Conservation (phyloP, 2,113 vertebrate genomes). For the Pseudonaja textilis region DNA sequence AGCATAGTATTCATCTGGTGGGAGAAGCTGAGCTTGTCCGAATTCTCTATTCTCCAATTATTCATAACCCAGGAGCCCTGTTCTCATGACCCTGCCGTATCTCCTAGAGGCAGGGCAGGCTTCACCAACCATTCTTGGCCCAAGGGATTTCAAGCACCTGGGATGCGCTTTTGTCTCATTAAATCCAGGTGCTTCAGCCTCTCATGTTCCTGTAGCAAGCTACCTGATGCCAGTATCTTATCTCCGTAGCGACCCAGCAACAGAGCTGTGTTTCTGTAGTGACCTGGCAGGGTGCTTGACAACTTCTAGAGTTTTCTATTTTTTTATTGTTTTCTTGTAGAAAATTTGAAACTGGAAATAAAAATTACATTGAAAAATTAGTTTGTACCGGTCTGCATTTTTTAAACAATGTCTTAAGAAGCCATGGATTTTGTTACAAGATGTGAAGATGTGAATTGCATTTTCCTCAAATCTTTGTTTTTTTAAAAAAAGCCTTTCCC, state of each 20-base stretch:
- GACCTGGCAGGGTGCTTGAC: constrained; percentile 32
- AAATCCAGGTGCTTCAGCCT: neutral
- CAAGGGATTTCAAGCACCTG: neutral
- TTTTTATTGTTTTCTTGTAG: constrained; percentile 46
- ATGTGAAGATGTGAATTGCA: no score
- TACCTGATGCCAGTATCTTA: constrained; percentile 20
- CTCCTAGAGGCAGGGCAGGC: neutral
- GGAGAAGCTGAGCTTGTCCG: neutral
- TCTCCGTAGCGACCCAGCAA: constrained; percentile 17
- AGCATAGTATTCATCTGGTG: neutral
- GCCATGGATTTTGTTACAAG: neutral
- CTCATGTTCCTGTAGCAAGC: constrained; percentile 13
- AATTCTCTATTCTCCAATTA: neutral
- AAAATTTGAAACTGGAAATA: constrained; percentile 44
- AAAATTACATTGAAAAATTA: constrained; percentile 17
- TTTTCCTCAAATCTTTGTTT: neutral
- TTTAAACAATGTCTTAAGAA: neutral
- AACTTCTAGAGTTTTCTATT: constrained; percentile 44
- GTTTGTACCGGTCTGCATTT: neutral
- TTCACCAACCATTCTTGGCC: neutral
- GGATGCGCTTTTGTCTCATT: neutral
- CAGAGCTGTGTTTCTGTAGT: constrained; percentile 34
- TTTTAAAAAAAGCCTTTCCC: neutral
- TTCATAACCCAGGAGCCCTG: neutral
- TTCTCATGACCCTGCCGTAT: neutral